Percentiles rank a stretch among this genome's conserved stretches.
Conservation (phyloP, 2,888 invertebrate species). For the Agrochola litura region DNA sequence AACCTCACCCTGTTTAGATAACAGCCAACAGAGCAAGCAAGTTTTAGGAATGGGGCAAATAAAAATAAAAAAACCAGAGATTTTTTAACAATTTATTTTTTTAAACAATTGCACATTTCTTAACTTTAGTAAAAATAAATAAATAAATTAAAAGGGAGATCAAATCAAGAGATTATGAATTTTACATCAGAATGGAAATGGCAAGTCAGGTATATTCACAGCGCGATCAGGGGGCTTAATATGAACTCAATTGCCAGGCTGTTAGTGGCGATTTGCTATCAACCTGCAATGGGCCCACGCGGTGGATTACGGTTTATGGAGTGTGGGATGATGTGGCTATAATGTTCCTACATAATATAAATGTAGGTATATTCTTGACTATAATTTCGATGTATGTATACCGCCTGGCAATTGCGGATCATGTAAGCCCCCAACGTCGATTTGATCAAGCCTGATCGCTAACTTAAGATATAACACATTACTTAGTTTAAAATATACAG, state of each 20-base stretch:
- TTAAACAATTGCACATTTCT: conserved; percentile 58
- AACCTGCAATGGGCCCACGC: background rate
- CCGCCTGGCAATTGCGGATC: background rate
- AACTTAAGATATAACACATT: conserved; percentile 25
- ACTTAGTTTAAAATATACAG: conserved; percentile 31
- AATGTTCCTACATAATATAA: background rate
- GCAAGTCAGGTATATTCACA: conserved; percentile 66
- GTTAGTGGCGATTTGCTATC: background rate
- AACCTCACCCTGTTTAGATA: background rate
- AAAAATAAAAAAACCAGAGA: conserved; percentile 13
- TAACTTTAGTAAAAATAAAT: conserved; percentile 60
- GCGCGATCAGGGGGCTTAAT: conserved; percentile 26
- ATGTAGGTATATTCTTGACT: background rate
- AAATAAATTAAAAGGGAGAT: conserved; percentile 65
- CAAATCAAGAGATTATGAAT: conserved; percentile 66
- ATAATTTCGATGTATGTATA: background rate
- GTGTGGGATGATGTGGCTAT: too few relatives aligned
- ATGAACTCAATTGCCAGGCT: conserved; percentile 6
- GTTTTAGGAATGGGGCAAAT: background rate
- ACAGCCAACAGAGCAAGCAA: background rate
- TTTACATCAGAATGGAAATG: conserved; percentile 65
- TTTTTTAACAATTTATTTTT: conserved; percentile 38
- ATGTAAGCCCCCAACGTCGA: conserved; percentile 1
- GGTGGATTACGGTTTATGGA: background rate
- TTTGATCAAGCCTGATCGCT: conserved; percentile 52